These are phyloP conservation scores for Neotoma lepida DNA, from an alignment of 2,113 vertebrate genomes.

Conservation along the genomic window DNA sequence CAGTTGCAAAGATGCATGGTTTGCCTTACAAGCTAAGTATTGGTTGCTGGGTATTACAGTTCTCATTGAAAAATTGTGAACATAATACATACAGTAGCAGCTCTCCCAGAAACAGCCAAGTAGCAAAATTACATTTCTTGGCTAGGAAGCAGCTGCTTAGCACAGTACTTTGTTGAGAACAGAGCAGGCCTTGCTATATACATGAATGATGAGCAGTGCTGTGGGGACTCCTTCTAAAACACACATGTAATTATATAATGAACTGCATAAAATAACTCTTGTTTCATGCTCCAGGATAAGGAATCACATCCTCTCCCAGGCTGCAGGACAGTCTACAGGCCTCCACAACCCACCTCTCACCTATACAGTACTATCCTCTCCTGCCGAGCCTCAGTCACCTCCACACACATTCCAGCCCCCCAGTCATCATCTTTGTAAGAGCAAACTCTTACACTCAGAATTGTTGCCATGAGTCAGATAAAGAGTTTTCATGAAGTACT, in stretches of 20 bases:
- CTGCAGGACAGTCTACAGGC: background rate
- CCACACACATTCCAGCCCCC: background rate
- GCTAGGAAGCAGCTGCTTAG: conserved; percentile 39
- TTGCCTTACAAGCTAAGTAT: conserved; percentile 22
- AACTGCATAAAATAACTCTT: conserved; percentile 6
- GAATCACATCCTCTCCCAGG: background rate
- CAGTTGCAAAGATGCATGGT: background rate
- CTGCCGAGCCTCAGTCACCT: fast-evolving
- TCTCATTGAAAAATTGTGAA: conserved; percentile 46
- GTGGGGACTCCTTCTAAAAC: conserved; percentile 2
- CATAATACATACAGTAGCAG: background rate
- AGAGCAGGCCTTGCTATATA: background rate
- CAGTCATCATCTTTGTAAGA: background rate
- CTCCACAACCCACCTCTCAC: no score
- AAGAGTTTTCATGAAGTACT: background rate
- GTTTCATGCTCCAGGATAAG: background rate
- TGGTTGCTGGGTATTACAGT: background rate
- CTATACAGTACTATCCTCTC: no score
- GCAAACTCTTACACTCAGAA: background rate
- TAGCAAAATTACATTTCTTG: conserved; percentile 45
- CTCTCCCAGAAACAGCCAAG: conserved; percentile 2
- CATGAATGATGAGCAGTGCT: background rate
- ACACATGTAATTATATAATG: conserved; percentile 12
- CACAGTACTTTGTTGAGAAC: background rate
- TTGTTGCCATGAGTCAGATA: background rate